A percentile compares a stretch with the other conserved stretches of the same genome.
Evolutionary conservation across 2,797 vertebrate species (phyloP).

Genomic region (Cyprinella venusta): DNA sequence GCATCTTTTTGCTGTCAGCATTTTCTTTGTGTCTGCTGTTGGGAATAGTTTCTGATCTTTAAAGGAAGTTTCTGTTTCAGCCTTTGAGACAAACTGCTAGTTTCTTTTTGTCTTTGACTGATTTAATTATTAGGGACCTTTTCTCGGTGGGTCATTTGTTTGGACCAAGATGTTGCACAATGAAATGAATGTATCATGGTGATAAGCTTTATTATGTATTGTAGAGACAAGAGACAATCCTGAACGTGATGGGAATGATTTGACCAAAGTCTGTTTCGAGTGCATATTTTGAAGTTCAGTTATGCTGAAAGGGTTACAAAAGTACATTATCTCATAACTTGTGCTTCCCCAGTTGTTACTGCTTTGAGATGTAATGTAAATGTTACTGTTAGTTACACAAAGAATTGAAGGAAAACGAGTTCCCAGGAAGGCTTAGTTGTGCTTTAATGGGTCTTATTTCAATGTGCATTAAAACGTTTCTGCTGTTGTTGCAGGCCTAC

Average conservation of each 20-base stretch:
- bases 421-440: background rate
- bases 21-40: conserved; percentile 3
- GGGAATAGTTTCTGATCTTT: background rate
- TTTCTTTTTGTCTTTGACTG: background rate
- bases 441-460: background rate
- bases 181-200: conserved; percentile 46
- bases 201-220: conserved; percentile 39
- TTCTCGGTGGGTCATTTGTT: background rate
- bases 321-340: background rate
- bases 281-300: background rate
- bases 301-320: background rate
- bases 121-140: conserved; percentile 7
- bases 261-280: background rate
- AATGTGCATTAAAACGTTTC: background rate
- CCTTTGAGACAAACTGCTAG: background rate
- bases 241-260: background rate
- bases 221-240: background rate
- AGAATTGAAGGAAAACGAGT: background rate
- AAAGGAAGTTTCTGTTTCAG: conserved; percentile 3
- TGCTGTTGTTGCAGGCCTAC: background rate
- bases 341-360: background rate
- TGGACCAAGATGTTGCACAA: conserved; percentile 41
- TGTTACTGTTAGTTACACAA: background rate
- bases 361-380: conserved; percentile 2
- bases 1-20: background rate